Base-by-base conservation (phyloP, 2,797 vertebrate species). In the Siniperca undulata region DNA sequence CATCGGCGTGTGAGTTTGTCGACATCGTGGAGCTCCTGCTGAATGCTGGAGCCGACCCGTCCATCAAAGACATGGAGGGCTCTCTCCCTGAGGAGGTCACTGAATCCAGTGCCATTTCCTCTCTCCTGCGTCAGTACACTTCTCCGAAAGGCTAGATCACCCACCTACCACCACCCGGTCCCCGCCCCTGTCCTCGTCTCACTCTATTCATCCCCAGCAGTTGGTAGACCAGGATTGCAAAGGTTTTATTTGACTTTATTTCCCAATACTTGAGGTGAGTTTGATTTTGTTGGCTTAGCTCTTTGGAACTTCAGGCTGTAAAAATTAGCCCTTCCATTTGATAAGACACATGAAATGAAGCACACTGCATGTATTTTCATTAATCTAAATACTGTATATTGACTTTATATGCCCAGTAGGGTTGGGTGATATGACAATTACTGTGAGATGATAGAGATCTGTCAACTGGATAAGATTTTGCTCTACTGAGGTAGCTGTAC, bases 1-100 rank as follows among this genome's bases (percentile, higher is more conserved):
- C 98, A 2, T 97, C 98, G 0, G 97, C 98, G 12, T 99, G 98
- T 0, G 98, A 99, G 94, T 99, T 99, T 86, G 82, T 95, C 20
- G 98, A 99, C 81, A 97, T 99, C 1, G 98, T 99, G 88, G 97
- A 99, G 91, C 95, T 99, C 65, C 94, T 99, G 84, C 96, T 99
- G 86, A 94, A 95, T 72, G 92, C 95, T 0, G 98, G 98, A 22
- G 98, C 98, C 0, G 96, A 99, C 94, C 96, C 98, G 2, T 93
- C 90, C 2, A 96, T 99, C 83, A 97, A 96, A 89, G 98, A 99
- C 93, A 95, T 96, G 80, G 98, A 99, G 61, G 98, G 98, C 76
- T 98, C 97, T 77, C 95, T 99, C 66, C 98, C 98, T 0, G 97
- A 97, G 76, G 97, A 99, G 94, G 98, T 97, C 86, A 99, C 98